phyloP scores from a whole-genome alignment of 2,113 vertebrate genomes.

The Heloderma charlesbogerti region DNA sequence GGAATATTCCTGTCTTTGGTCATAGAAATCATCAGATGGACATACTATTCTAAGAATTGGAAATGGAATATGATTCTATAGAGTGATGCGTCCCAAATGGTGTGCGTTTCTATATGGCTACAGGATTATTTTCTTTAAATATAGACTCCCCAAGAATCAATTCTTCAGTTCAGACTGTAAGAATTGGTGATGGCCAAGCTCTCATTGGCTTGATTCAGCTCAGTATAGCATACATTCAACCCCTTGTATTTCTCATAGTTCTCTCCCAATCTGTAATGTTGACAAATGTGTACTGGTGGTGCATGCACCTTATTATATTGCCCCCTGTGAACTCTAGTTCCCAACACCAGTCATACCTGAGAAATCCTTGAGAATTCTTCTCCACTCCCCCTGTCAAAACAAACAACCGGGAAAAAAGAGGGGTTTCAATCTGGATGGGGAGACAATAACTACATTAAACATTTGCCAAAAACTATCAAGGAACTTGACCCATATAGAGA shows the following conservation, averaged over 20 bases:
- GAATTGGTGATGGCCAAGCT: background rate
- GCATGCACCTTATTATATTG: background rate
- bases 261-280: background rate
- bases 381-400: background rate
- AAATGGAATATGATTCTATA: background rate
- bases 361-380: background rate
- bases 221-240: background rate
- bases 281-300: too few species aligned
- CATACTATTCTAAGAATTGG: background rate
- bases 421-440: background rate
- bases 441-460: background rate
- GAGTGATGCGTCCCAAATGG: background rate
- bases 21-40: background rate
- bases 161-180: background rate
- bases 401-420: background rate
- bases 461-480: too few species aligned
- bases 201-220: background rate
- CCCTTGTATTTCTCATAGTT: background rate
- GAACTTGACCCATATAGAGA: too few species aligned
- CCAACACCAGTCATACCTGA: background rate
- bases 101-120: background rate
- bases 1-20: conserved; percentile 38
- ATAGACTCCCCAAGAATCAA: background rate
- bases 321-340: background rate
- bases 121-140: background rate